Percentiles rank a stretch among this genome's conserved stretches.
phyloP scores from a whole-genome alignment of 2,113 vertebrate species.

The Syrmaticus mikado region DNA sequence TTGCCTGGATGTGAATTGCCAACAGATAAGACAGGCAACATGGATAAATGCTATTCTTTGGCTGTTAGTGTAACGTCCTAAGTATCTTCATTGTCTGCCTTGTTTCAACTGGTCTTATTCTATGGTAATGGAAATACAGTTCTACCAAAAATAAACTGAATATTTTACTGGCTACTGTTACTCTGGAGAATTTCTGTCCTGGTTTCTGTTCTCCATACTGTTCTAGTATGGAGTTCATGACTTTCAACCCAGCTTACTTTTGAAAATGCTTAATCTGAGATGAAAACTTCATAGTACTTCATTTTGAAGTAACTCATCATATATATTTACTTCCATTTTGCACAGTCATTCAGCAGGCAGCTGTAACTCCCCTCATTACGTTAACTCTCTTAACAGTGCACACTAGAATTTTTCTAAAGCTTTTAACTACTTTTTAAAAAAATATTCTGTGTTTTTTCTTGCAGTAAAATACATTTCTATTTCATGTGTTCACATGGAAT shows the following conservation, averaged over 20 bases:
- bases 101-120: neutral
- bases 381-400: conserved; percentile 8
- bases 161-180: neutral
- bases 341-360: conserved; percentile 24
- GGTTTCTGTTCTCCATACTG: neutral
- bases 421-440: neutral
- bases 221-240: neutral
- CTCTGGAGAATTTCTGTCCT: neutral
- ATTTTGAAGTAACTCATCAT: neutral
- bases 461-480: conserved; percentile 15
- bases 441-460: neutral
- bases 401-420: conserved; percentile 20
- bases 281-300: neutral
- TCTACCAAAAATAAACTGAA: neutral
- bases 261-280: neutral
- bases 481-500: neutral
- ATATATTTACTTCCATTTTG: conserved; percentile 35
- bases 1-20: neutral
- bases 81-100: neutral
- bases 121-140: neutral
- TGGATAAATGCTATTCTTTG: neutral
- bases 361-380: conserved; percentile 31
- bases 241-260: neutral
- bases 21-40: neutral
- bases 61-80: neutral